Evolutionary conservation across 2,888 invertebrate genomes (phyloP).

Genomic region (Chesias legatella): DNA sequence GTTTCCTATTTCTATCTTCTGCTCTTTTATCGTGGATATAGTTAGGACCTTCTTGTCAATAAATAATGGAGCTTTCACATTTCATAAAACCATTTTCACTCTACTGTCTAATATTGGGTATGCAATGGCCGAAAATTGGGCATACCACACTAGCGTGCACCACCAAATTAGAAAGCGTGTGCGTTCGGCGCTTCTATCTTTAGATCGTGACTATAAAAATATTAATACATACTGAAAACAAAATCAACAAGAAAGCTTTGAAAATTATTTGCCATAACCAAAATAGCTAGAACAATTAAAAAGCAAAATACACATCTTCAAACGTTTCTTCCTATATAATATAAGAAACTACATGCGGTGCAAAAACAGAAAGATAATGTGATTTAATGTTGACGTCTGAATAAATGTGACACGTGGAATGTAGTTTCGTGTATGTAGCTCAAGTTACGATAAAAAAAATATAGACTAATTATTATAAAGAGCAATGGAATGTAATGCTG

Average conservation of each 20-base stretch:
- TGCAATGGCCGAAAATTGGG: no score
- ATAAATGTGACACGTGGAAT: slow-evolving; percentile 29
- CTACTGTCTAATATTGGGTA: no score
- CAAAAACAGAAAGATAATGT: slow-evolving; percentile 53
- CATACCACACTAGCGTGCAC: no score
- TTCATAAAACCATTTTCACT: no score
- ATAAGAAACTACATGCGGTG: slow-evolving; percentile 39
- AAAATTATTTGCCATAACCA: no score
- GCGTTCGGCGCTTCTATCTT: no score
- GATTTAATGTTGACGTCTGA: slow-evolving; percentile 58
- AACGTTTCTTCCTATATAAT: slow-evolving; percentile 26
- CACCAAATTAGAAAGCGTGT: no score
- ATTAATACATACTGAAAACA: no score
- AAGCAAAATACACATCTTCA: neutral
- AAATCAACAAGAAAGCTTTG: no score
- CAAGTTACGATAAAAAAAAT: slow-evolving; percentile 48
- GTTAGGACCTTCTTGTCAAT: slow-evolving; percentile 9
- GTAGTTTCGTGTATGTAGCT: slow-evolving; percentile 44
- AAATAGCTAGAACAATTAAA: no score
- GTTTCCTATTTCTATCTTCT: slow-evolving; percentile 25
- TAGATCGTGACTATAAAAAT: no score
- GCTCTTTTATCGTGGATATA: slow-evolving; percentile 23
- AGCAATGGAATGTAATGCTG: slow-evolving; percentile 53
- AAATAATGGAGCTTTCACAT: neutral
- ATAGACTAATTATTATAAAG: slow-evolving; percentile 52